These are phyloP conservation scores for Cantharis nigra DNA, from an alignment of 2,888 invertebrate genomes.

Conservation along the genomic window DNA sequence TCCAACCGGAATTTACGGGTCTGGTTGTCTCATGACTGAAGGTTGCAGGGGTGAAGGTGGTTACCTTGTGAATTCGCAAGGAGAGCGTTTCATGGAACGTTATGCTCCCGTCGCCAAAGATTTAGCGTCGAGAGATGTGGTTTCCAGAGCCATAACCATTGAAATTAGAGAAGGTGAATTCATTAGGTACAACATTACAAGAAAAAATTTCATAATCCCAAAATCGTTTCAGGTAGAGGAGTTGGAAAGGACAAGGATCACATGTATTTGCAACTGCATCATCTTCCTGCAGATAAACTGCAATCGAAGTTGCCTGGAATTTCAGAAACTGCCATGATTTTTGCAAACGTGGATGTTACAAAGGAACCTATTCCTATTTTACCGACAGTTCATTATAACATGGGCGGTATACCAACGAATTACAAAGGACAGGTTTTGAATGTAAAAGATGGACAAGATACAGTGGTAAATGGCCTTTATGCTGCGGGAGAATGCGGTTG, in stretches of 20 bases:
- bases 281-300: slow-evolving; percentile 93
- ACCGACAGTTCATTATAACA: slow-evolving; percentile 99
- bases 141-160: slow-evolving; percentile 95
- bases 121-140: slow-evolving; percentile 96
- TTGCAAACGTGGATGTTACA: slow-evolving; percentile 98
- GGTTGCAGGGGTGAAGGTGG: slow-evolving; percentile 98
- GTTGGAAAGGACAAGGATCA: slow-evolving; percentile 97
- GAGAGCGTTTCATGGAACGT: slow-evolving; percentile 97
- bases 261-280: slow-evolving; percentile 92
- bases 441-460: slow-evolving; percentile 65
- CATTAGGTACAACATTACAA: too few species aligned
- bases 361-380: slow-evolving; percentile 98
- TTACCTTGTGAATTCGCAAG: slow-evolving; percentile 94
- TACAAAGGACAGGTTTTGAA: slow-evolving; percentile 88
- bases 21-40: slow-evolving; percentile 97
- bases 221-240: slow-evolving; percentile 67
- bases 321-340: slow-evolving; percentile 99
- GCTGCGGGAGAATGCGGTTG: slow-evolving; percentile 95
- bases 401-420: slow-evolving; percentile 99
- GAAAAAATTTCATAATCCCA: background rate
- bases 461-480: slow-evolving; percentile 85
- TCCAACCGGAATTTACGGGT: slow-evolving; percentile 98
- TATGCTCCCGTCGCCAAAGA: slow-evolving; percentile 99
- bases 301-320: slow-evolving; percentile 87
- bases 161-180: slow-evolving; percentile 88